Base-by-base conservation (phyloP, 92 coral and sea anemone genomes). In the Palythoa heliodiscus region DNA sequence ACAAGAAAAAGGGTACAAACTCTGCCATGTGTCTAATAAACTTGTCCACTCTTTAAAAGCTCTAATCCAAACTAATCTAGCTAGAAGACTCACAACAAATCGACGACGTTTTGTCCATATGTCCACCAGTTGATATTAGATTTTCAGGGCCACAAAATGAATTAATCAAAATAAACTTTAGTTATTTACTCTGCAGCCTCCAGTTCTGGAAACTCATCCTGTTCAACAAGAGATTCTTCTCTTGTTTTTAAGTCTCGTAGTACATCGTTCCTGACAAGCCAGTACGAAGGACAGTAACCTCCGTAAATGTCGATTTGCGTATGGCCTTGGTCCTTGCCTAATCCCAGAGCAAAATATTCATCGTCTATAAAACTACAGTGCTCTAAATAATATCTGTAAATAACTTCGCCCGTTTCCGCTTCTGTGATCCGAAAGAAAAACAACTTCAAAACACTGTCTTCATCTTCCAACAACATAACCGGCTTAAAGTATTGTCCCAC, bases 401-500 rank as follows among this genome's bases (percentile, higher is more conserved):
- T 57, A 10, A 91, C 88, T 22, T 90, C 71, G 16, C 93, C 75
- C 37, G 97, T 89, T 88, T 93, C 95, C 60, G 88, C 91, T 17
- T 92, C 95, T n/a, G 91, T 78, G 52, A 93, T 68, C 38, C 87
- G 75, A 71, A 93, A 93, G 91, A 93, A 93, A 75, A 80, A 92
- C 29, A 93, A 86, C 76, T 92, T 93, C 5, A 93, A 89, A 17
- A 93, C 86, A 73, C 68, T 92, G 16, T 93, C 97, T 73, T 93
- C 97, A 71, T 93, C 95, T 43, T 93, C 97, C 9, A 78, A 82
- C 12, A 92, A 68, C 97, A 93, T 92, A 39, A 90, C 94, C 3
- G 97, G 97, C 38, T 90, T 93, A 78, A 93, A 93, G 60, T 93
- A 93, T 71, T 93, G 97, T 2, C 95, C 93, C 7, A 92, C 97